Conservation (phyloP, 1,140 invertebrate species). For the Idris sp. region DNA sequence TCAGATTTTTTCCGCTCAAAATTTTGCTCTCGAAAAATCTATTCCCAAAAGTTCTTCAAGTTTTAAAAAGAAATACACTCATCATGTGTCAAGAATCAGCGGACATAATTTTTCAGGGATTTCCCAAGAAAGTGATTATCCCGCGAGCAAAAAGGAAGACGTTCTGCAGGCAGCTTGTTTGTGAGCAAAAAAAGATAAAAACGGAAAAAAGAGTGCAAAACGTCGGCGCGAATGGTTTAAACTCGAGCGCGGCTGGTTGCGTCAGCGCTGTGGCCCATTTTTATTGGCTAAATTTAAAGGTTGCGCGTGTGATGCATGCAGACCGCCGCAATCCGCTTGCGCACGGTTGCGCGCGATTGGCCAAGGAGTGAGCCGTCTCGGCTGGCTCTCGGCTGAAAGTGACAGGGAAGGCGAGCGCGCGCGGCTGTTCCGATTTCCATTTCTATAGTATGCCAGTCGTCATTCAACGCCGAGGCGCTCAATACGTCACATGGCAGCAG, state of each 20-base stretch:
- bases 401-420: slow-evolving; percentile 41
- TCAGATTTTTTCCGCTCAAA: too few species aligned
- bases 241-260: slow-evolving; percentile 46
- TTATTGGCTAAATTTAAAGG: slow-evolving; percentile 61
- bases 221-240: too few species aligned
- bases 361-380: slow-evolving; percentile 24
- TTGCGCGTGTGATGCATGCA: slow-evolving; percentile 45
- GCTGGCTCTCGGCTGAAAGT: slow-evolving; percentile 49
- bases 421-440: slow-evolving; percentile 59
- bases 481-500: slow-evolving; percentile 45
- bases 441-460: slow-evolving; percentile 58
- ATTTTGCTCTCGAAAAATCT: too few species aligned
- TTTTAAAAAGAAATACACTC: too few species aligned
- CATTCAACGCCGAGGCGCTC: slow-evolving; percentile 52
- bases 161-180: too few species aligned
- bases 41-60: too few species aligned
- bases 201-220: too few species aligned
- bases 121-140: too few species aligned
- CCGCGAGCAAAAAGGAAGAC: too few species aligned
- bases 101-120: too few species aligned
- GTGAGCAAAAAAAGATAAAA: too few species aligned
- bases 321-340: slow-evolving; percentile 20
- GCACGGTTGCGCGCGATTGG: slow-evolving; percentile 41
- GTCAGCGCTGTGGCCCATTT: slow-evolving; percentile 56
- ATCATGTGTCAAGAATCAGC: too few species aligned